Percentiles rank a stretch among this genome's conserved stretches.
Conservation (phyloP, 35 echinoderm and acorn worm species). For the Apostichopus californicus region DNA sequence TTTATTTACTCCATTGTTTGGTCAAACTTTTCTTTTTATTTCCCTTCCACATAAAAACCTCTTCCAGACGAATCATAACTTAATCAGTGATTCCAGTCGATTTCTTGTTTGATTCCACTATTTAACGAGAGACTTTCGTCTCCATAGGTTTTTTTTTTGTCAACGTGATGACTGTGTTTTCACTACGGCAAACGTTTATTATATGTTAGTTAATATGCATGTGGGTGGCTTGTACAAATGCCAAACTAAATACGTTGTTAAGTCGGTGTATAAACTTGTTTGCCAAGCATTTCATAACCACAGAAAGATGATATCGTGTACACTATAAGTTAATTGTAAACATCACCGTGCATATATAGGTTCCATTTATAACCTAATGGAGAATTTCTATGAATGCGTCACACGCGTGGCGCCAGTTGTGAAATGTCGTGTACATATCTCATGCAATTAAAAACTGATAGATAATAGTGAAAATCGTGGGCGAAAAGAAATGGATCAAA, state of each 20-base stretch:
- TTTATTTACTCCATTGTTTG: too few relatives aligned
- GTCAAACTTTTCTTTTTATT: too few relatives aligned
- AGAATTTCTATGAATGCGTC: not conserved
- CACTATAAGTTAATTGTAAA: not conserved
- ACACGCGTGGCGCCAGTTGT: not conserved
- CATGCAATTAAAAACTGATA: too few relatives aligned
- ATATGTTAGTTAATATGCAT: not conserved
- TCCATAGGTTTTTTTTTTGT: not conserved
- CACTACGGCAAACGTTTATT: too few relatives aligned
- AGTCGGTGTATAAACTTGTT: not conserved
- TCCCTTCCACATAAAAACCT: too few relatives aligned
- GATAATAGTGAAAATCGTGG: too few relatives aligned
- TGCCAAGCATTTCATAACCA: not conserved
- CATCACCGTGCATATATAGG: not conserved
- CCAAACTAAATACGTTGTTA: not conserved
- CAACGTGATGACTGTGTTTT: too few relatives aligned
- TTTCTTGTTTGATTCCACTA: not conserved
- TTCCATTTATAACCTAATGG: not conserved
- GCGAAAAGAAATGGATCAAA: too few relatives aligned
- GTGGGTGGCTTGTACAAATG: not conserved
- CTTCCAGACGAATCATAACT: too few relatives aligned
- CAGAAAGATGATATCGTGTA: not conserved
- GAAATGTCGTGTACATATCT: too few relatives aligned
- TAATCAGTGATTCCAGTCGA: not conserved
- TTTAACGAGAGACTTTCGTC: not conserved